Evolutionary conservation across 2,888 invertebrate species (phyloP).

Genomic region (Polyommatus icarus): DNA sequence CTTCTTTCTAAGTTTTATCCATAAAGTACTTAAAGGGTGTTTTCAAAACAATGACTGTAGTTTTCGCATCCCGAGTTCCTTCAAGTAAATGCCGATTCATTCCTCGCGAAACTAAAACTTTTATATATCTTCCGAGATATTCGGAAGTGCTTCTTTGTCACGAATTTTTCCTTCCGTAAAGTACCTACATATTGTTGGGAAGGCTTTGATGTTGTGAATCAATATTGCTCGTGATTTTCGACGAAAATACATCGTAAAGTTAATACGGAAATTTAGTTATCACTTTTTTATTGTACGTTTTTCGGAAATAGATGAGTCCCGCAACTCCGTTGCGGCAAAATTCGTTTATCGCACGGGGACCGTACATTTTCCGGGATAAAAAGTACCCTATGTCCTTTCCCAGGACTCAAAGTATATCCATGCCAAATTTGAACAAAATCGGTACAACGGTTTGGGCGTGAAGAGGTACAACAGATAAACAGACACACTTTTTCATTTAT

Average conservation of each 20-base stretch:
- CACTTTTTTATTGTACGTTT: no score
- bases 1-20: neutral
- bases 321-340: no score
- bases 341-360: no score
- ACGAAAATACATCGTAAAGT: neutral
- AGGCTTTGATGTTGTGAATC: constrained; percentile 4
- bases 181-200: neutral
- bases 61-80: neutral
- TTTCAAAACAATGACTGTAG: constrained; percentile 22
- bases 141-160: neutral
- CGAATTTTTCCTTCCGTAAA: neutral
- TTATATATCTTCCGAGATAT: constrained; percentile 5
- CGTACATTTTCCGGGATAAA: no score
- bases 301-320: no score
- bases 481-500: no score
- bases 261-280: no score
- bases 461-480: no score
- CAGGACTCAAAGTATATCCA: no score
- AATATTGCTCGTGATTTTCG: neutral
- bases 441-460: no score
- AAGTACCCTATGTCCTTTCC: no score
- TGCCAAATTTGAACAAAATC: no score
- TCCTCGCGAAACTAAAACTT: neutral
- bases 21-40: neutral
- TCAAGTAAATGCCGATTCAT: neutral